Percentiles rank a stretch among this genome's conserved stretches.
These are phyloP conservation scores for Zaprionus camerounensis DNA, from an alignment of 1,140 invertebrate genomes.

Conservation along the genomic window DNA sequence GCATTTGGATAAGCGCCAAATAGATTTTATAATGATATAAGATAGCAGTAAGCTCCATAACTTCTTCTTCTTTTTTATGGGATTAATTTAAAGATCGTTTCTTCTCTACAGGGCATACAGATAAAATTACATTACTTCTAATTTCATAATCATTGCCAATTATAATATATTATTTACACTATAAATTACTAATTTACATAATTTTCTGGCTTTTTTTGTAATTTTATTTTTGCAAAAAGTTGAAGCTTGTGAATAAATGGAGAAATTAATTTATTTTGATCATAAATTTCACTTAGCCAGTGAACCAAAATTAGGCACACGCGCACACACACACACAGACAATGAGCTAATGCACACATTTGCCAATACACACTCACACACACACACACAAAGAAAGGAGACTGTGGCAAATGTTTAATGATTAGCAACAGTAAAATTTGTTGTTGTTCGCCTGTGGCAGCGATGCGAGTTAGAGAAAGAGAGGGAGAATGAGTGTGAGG, in stretches of 20 bases:
- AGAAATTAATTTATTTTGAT: conserved; percentile 38
- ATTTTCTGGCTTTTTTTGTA: background rate
- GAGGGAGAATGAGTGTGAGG: background rate
- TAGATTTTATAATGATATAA: background rate
- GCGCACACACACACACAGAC: conserved; percentile 7
- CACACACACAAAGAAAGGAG: background rate
- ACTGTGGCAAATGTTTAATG: conserved; percentile 40
- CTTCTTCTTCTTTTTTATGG: background rate
- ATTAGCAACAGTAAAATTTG: conserved; percentile 45
- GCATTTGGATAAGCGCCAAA: conserved; percentile 1
- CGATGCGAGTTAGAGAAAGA: too few relatives aligned
- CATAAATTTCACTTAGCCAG: conserved; percentile 44
- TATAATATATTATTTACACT: background rate
- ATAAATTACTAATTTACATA: background rate
- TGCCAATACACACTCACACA: conserved; percentile 2
- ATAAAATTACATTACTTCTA: too few relatives aligned
- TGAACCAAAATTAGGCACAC: conserved; percentile 6
- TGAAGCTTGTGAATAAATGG: background rate
- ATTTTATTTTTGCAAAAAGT: background rate
- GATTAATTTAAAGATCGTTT: too few relatives aligned
- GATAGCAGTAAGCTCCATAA: background rate
- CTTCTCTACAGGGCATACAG: too few relatives aligned
- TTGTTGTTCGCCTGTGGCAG: background rate
- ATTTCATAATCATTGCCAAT: too few relatives aligned
- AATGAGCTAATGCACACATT: background rate